Conservation (phyloP, 1,140 invertebrate genomes). For the Augochlora pura region DNA sequence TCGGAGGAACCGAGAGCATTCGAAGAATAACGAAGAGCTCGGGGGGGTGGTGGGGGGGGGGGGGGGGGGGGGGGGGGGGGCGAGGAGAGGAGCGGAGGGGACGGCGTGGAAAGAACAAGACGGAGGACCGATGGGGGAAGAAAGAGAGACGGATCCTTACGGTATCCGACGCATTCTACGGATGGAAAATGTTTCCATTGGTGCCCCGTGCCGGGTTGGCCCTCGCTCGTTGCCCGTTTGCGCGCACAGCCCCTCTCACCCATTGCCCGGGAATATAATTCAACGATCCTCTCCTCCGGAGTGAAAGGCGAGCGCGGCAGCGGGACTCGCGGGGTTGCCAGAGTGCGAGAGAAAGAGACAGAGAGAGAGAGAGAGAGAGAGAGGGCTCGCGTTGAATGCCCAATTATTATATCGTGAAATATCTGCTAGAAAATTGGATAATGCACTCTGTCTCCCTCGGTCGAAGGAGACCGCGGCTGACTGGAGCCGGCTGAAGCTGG, state of each 20-base stretch:
- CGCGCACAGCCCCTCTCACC: conserved; percentile 47
- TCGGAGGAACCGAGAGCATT: background rate
- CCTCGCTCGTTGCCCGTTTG: conserved; percentile 53
- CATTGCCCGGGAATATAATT: conserved; percentile 61
- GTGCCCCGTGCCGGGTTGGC: conserved; percentile 44
- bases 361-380: background rate
- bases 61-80: too few relatives aligned
- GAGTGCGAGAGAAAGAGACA: background rate
- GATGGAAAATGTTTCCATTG: conserved; percentile 66
- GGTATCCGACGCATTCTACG: conserved; percentile 57
- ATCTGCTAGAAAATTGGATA: conserved; percentile 75
- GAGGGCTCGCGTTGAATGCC: conserved; percentile 67
- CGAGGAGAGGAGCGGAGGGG: too few relatives aligned
- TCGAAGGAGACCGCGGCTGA: conserved; percentile 19
- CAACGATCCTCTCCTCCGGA: conserved; percentile 51
- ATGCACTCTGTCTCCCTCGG: conserved; percentile 52
- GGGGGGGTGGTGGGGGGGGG: too few relatives aligned
- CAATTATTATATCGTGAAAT: conserved; percentile 75
- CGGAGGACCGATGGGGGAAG: background rate
- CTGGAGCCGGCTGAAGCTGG: too few relatives aligned
- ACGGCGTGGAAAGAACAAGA: background rate
- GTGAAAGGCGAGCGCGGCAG: conserved; percentile 49
- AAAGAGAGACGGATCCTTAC: conserved; percentile 47
- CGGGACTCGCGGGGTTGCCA: background rate
- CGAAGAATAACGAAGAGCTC: conserved; percentile 47